phyloP scores from a whole-genome alignment of 2,113 vertebrate genomes.

The Mesoclemmys tuberculata region DNA sequence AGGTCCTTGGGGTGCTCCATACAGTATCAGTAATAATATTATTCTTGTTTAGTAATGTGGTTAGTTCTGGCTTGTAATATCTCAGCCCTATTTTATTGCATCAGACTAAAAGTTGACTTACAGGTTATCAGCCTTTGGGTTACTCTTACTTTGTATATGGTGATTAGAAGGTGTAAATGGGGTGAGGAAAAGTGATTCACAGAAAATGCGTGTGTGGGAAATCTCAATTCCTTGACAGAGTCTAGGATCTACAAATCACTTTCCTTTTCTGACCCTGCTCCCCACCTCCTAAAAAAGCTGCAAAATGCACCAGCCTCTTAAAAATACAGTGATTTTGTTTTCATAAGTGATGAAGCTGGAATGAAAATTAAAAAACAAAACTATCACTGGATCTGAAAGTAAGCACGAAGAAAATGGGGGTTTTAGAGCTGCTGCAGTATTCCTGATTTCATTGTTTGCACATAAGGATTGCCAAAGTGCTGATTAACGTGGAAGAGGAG shows the following conservation, averaged over 20 bases:
- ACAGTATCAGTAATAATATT: background rate
- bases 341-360: background rate
- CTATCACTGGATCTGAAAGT: background rate
- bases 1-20: background rate
- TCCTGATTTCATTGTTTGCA: background rate
- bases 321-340: background rate
- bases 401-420: background rate
- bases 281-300: background rate
- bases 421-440: background rate
- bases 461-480: background rate
- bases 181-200: background rate
- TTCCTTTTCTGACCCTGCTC: background rate
- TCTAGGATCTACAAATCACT: background rate
- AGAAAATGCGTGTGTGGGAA: background rate
- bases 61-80: background rate
- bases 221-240: background rate
- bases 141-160: background rate
- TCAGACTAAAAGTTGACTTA: background rate
- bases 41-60: background rate
- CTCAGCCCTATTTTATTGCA: background rate
- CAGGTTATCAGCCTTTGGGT: background rate
- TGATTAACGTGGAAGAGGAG: background rate
- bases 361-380: conserved; percentile 6
- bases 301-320: background rate
- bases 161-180: background rate